Base-by-base conservation (phyloP, 1,140 invertebrate genomes). In the Aphaenogaster rudis region DNA sequence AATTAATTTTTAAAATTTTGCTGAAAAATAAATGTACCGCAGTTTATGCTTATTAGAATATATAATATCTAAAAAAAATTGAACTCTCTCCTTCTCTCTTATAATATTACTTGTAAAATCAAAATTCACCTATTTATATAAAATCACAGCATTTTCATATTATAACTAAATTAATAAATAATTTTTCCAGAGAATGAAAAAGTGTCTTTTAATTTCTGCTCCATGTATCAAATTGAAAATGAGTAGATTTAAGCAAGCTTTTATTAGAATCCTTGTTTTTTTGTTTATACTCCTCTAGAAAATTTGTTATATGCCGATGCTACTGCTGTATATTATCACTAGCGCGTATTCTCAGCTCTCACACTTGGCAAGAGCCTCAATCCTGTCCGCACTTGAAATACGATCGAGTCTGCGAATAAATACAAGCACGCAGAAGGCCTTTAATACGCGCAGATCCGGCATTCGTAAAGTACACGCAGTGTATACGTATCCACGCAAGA, bases 381-480 rank as follows among this genome's bases (percentile, higher is more conserved):
- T 74, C 13, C 28, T 64, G 45, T 50, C 21, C 48, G 59, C 61
- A 45, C 48, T 52, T 85, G 11, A 85, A 77, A 85, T 50, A 77
- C 33, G 59, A 64, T 45, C 36, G 45, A 59, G 15, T 15, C n/a
- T 9, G 17, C 36, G 15, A 69, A 63, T 61, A 86, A 69, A 50
- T 71, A 69, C 54, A 84, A 72, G 28, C 17, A 52, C 28, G 13
- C 5, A 45, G 69, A 48, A 50, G n/a, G n/a, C 33, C 61, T 81
- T 39, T 52, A 28, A 61, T 54, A 59, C 39, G 42, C n/a, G 54
- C 17, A 59, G 39, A 80, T 80, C 77, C 28, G 21, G 77, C 85
- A 36, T 81, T 81, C 66, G 15, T 42, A 71, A 88, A 78, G 54
- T 79, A 54, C 72, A 71, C 36, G 9, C 21, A 71, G 78, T 52